Percentiles rank a stretch among this genome's conserved stretches.
Conservation (phyloP, 53 echinoderm and acorn worm species). For the Apostichopus leukothele region DNA sequence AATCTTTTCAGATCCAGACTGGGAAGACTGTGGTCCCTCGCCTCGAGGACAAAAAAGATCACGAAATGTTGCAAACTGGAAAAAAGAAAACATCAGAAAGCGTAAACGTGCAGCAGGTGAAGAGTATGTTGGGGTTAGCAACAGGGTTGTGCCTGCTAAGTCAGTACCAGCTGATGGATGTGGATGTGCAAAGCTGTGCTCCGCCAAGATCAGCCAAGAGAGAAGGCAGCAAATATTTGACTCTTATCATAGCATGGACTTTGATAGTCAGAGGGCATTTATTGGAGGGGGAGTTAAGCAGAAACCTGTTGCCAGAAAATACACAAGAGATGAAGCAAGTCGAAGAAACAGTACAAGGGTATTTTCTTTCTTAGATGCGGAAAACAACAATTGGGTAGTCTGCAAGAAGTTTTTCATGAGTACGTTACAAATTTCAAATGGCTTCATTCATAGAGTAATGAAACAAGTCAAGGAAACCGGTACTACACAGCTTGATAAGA, state of each 20-base stretch:
- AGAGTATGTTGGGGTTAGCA: neutral
- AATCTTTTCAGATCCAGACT: neutral
- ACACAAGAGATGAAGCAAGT: constrained; percentile 5
- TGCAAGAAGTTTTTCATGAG: constrained; percentile 2
- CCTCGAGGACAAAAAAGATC: neutral
- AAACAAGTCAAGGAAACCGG: neutral
- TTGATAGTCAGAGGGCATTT: constrained; percentile 1
- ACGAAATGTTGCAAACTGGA: constrained; percentile 29
- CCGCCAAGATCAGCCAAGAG: neutral
- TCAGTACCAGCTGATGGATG: neutral
- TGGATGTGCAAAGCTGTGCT: neutral
- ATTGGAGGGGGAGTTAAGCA: constrained; percentile 12
- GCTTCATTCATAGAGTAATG: neutral
- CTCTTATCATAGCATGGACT: constrained; percentile 12
- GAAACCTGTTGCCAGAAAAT: constrained; percentile 27
- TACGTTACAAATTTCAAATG: constrained; percentile 5
- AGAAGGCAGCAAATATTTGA: constrained; percentile 18
- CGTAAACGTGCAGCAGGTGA: neutral
- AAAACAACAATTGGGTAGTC: neutral
- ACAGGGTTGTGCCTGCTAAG: neutral
- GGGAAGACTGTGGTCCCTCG: neutral
- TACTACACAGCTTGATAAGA: constrained; percentile 14
- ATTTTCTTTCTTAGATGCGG: neutral
- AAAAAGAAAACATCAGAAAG: neutral
- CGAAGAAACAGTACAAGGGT: neutral